Conservation (phyloP, 2,888 invertebrate species). For the Imbricaverruca yamaguchii region DNA sequence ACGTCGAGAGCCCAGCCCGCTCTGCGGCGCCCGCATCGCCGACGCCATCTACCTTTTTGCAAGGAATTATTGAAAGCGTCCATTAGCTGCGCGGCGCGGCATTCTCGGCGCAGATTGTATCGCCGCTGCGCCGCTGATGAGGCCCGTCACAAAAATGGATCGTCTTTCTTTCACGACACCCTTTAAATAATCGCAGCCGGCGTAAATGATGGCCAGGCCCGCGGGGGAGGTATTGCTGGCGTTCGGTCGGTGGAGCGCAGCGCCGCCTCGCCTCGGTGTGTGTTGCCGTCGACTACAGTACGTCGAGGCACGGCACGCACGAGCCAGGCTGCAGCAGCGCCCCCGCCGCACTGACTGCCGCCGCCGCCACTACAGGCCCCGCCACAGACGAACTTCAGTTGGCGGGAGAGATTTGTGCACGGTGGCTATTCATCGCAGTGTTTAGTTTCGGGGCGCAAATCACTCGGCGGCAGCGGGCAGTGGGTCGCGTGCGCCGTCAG, state of each 20-base stretch:
- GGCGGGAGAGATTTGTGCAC: neutral
- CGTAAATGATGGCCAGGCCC: neutral
- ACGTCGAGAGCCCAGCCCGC: no score
- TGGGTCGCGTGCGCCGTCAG: neutral
- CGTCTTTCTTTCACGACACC: neutral
- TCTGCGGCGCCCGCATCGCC: neutral
- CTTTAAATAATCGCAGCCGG: neutral
- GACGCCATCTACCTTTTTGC: conserved; percentile 9
- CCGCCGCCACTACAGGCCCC: neutral
- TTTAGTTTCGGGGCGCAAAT: neutral
- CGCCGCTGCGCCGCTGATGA: neutral
- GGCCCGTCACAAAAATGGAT: conserved; percentile 10
- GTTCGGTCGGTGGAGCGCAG: neutral
- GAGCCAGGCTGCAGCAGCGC: neutral
- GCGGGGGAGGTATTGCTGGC: neutral
- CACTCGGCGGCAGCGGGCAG: neutral
- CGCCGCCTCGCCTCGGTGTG: neutral
- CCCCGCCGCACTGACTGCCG: neutral
- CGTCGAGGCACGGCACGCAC: neutral
- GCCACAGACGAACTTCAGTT: neutral
- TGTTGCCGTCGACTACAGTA: no score
- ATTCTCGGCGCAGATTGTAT: neutral
- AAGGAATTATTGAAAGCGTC: conserved; percentile 18
- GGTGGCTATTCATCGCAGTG: neutral
- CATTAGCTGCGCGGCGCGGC: neutral